Base-by-base conservation (phyloP, 2,113 vertebrate species). In the Balaenoptera acutorostrata region DNA sequence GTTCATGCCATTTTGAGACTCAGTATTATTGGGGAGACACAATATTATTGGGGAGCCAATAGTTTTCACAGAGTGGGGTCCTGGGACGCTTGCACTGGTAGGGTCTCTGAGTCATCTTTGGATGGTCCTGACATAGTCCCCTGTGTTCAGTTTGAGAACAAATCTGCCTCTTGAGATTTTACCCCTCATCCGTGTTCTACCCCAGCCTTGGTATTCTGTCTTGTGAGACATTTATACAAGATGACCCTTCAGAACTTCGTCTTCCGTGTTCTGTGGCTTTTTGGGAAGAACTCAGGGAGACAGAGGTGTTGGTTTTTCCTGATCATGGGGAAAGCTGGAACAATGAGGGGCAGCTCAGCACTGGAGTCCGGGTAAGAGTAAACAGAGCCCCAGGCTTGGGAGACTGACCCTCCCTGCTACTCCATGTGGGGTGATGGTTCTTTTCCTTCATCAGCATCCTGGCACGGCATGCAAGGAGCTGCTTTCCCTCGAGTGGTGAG, bases 61-160 rank as follows among this genome's bases (percentile, higher is more conserved):
- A 3, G 1, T 21, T 29, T 46, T 41, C 36, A 11, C 41, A 63
- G 52, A n/a, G 74, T 39, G 6, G 33, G 78, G 20, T 31, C n/a
- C 6, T 1, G 3, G n/a, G 68, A 13, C 0, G 1, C 71, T 57
- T 52, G 52, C 5, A 49, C 4, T 2, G 2, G 31, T 4, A 13
- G 71, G 61, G 9, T 46, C 69, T 69, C 71, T 52, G 81, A 25
- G 36, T 49, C 46, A 2, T 2, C 78, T n/a, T 31, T 39, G 55
- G 57, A 18, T 13, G 31, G 39, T 20, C 36, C 49, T 57, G 49
- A 55, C 77, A 9, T 5, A 25, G 77, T 23, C 33, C 21, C 12
- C 12, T 80, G 33, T 57, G 49, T 36, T 15, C 21, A 36, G 49
- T 57, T 13, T 13, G 61, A 89, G 46, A 74, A 41, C 27, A 15